A percentile compares a stretch with the other conserved stretches of the same genome.
phyloP scores from a whole-genome alignment of 2,888 invertebrate species.

The Macaria liturata region DNA sequence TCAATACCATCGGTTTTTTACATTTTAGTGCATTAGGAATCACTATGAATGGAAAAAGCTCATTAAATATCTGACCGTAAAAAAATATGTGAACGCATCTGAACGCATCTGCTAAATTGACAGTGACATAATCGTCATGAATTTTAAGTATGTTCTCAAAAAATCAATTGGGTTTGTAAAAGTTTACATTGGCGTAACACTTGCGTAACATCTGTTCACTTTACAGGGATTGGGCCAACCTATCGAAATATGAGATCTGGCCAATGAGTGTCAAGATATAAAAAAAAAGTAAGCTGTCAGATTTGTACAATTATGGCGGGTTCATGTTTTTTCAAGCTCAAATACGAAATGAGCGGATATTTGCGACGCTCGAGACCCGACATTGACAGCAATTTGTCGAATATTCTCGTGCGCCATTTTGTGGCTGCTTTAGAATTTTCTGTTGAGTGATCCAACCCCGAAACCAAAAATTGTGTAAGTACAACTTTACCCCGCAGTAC shows the following conservation, averaged over 20 bases:
- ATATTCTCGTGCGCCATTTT: constrained; percentile 80
- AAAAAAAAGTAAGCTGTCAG: constrained; percentile 40
- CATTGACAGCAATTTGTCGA: constrained; percentile 79
- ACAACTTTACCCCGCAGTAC: constrained; percentile 32
- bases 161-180: no score
- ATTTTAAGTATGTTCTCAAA: no score
- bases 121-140: no score
- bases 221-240: no score
- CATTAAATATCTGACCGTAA: no score
- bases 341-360: constrained; percentile 78
- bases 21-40: no score
- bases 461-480: constrained; percentile 61
- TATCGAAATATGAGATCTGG: background rate
- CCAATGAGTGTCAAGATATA: background rate
- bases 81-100: no score
- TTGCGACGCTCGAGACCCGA: constrained; percentile 77
- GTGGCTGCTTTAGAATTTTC: constrained; percentile 70
- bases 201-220: no score
- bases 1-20: no score
- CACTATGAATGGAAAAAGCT: no score
- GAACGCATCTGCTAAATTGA: no score
- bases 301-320: constrained; percentile 72
- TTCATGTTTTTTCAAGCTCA: constrained; percentile 79
- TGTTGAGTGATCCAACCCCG: constrained; percentile 68
- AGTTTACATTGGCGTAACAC: no score